phyloP scores from a whole-genome alignment of 64 coral and sea anemone genomes.

The Pachyseris speciosa region DNA sequence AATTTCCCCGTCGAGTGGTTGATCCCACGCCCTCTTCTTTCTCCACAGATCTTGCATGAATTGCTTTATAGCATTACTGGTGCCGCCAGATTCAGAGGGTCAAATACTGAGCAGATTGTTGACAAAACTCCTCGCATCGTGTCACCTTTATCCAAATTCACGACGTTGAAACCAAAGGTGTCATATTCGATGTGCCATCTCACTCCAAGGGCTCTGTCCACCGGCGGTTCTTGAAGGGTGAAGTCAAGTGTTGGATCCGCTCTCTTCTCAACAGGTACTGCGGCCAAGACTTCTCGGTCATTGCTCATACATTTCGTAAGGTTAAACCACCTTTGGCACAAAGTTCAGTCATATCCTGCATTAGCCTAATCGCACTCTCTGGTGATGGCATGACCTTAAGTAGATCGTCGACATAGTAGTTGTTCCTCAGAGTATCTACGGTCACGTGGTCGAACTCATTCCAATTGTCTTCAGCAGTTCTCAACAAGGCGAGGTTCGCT shows the following conservation, averaged over 20 bases:
- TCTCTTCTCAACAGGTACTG: background rate
- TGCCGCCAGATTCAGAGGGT: background rate
- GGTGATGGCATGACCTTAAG: background rate
- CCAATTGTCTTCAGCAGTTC: too few relatives aligned
- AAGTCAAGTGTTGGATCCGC: background rate
- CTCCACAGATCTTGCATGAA: too few relatives aligned
- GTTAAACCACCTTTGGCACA: conserved; percentile 44
- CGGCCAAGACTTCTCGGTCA: background rate
- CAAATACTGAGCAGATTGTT: too few relatives aligned
- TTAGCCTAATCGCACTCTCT: background rate
- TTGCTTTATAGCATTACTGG: conserved; percentile 36
- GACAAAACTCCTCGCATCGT: too few relatives aligned
- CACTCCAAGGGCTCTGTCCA: conserved; percentile 28
- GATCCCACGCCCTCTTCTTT: too few relatives aligned
- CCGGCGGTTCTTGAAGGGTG: background rate
- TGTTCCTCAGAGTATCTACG: background rate
- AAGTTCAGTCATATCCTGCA: background rate
- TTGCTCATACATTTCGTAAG: conserved; percentile 53
- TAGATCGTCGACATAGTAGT: too few relatives aligned
- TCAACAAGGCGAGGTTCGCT: too few relatives aligned
- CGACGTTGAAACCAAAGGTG: conserved; percentile 32
- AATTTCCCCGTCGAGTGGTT: too few relatives aligned
- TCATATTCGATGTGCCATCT: conserved; percentile 6
- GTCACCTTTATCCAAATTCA: background rate
- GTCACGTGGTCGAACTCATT: background rate